Base-by-base conservation (phyloP, 2,888 invertebrate species). In the Biston stratarius region DNA sequence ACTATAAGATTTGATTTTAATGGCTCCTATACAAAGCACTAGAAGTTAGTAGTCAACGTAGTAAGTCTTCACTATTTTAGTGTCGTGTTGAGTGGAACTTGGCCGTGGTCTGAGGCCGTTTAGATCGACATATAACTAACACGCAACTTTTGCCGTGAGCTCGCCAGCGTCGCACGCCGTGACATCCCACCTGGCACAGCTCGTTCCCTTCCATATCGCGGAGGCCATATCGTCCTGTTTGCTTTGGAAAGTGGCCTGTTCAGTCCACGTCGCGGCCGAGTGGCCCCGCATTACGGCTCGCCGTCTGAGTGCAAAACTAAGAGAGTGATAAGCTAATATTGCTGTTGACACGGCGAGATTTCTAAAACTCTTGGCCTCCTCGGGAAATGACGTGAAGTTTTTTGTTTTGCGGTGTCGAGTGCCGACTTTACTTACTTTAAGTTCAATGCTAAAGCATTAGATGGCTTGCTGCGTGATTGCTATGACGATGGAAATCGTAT, bases 301-400 rank as follows among this genome's bases (percentile, higher is more conserved):
- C 47, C 15, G 57, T 34, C 45, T 55, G 55, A 72, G 69, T 72
- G 72, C 72, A 64, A 67, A 66, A 74, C 69, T 57, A 65, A 74
- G 38, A 69, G 70, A 64, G 67, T 74, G 69, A 72, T 72, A 72
- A 72, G 72, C 72, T 64, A 74, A 74, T 72, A 74, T 72, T 71
- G 66, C 70, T 67, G 69, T 64, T 69, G 69, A 64, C 67, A 55
- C 47, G 8, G 38, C 38, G 48, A 58, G 33, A 14, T 62, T 62
- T 67, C 67, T 67, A 61, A 65, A 65, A 64, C 53, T 53, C 24
- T 62, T 36, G 15, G 11, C 58, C 48, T 63, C 57, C 24, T 40
- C 24, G 47, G 60, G 48, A 60, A 61, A 58, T 64, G 56, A 53
- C 56, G 44, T 14, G 8, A 10, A 14, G 6, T 44, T 64, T 64